A percentile compares a stretch with the other conserved stretches of the same genome.
Conservation (phyloP, 2,113 vertebrate species). For the Miniopterus natalensis region DNA sequence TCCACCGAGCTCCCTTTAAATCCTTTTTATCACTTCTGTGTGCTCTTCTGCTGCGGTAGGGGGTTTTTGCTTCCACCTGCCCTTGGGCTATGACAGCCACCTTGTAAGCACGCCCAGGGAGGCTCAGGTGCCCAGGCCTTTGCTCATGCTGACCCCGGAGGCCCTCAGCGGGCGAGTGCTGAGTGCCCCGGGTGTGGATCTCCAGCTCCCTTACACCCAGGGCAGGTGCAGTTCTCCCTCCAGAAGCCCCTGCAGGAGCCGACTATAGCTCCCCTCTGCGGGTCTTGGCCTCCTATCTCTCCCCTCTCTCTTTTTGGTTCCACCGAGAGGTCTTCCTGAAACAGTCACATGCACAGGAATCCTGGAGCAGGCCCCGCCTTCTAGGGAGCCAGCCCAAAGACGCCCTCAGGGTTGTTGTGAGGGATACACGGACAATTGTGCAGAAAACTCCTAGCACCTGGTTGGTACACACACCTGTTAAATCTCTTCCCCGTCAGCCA, state of each 20-base stretch:
- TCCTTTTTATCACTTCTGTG: neutral
- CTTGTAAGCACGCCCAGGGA: neutral
- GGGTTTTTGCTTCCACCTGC: neutral
- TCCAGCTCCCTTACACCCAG: neutral
- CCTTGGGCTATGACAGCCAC: neutral
- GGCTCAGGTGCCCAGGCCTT: accelerated
- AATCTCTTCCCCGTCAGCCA: neutral
- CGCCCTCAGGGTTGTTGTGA: neutral
- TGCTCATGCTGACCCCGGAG: neutral
- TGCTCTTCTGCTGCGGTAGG: neutral
- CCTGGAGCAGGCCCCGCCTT: neutral
- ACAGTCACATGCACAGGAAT: neutral
- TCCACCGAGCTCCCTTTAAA: neutral
- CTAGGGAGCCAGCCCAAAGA: neutral
- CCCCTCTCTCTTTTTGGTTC: neutral
- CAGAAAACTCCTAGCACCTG: neutral
- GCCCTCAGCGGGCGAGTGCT: neutral
- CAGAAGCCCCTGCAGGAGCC: neutral
- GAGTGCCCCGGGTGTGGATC: neutral
- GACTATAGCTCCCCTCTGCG: accelerated
- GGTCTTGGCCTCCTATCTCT: no score
- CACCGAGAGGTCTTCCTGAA: neutral
- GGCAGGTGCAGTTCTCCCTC: neutral
- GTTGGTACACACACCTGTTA: neutral
- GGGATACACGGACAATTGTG: accelerated